phyloP scores from a whole-genome alignment of 2,888 invertebrate genomes.

The Aquatica leii region DNA sequence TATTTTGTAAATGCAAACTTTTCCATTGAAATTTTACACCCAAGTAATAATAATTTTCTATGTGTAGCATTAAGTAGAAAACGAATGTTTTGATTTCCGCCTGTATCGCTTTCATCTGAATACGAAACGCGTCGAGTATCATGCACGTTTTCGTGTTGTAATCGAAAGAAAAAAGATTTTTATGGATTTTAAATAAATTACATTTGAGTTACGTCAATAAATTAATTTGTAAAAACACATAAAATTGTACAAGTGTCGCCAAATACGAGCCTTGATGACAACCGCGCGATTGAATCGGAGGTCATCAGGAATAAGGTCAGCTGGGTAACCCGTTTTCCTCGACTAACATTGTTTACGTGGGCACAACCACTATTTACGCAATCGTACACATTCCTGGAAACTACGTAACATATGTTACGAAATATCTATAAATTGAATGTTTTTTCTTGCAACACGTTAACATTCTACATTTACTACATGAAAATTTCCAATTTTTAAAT shows the following conservation, averaged over 20 bases:
- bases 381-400: constrained; percentile 53
- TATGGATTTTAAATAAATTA: no score
- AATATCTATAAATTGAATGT: constrained; percentile 30
- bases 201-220: no score
- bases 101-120: no score
- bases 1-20: background rate
- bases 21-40: background rate
- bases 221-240: no score
- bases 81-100: no score
- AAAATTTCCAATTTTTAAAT: no score
- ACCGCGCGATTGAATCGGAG: constrained; percentile 56
- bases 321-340: constrained; percentile 59
- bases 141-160: no score
- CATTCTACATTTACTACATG: background rate
- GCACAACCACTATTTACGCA: constrained; percentile 53
- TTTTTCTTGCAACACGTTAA: constrained; percentile 13
- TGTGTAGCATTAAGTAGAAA: no score
- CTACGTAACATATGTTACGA: constrained; percentile 39
- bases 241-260: constrained; percentile 35
- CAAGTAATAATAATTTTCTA: no score
- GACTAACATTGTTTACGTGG: constrained; percentile 59
- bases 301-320: constrained; percentile 59
- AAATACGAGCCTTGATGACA: constrained; percentile 43
- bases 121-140: no score
- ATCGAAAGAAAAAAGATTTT: no score